A percentile compares a stretch with the other conserved stretches of the same genome.
These are phyloP conservation scores for Grapholita molesta DNA, from an alignment of 1,140 invertebrate species.

Conservation along the genomic window DNA sequence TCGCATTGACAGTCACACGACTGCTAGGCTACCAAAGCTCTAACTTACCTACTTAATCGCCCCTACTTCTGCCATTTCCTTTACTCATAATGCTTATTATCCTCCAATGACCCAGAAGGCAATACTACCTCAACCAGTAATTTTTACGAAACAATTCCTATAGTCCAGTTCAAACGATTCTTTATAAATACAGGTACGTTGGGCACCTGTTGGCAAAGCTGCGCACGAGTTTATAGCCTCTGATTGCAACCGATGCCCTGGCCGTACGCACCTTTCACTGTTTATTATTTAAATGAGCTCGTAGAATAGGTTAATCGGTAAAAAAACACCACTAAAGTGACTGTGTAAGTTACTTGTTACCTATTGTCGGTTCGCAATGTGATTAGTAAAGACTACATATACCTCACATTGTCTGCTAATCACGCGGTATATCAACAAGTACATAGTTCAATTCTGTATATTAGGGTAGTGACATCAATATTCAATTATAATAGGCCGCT, in stretches of 20 bases:
- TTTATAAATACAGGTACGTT: not conserved
- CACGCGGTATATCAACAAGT: too few species aligned
- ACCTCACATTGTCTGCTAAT: not conserved
- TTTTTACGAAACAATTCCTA: not conserved
- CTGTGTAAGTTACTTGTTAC: not conserved
- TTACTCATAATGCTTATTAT: not conserved
- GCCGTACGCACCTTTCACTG: constrained; percentile 14
- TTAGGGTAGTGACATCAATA: too few species aligned
- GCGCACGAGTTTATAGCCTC: constrained; percentile 1
- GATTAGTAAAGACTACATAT: not conserved
- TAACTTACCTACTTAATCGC: too few species aligned
- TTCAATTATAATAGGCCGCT: too few species aligned
- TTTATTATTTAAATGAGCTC: constrained; percentile 13
- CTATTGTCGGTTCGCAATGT: not conserved
- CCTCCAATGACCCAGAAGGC: not conserved
- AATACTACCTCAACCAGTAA: not conserved
- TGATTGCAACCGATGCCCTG: constrained; percentile 1
- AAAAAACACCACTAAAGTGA: not conserved
- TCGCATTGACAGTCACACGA: too few species aligned
- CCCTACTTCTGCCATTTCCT: too few species aligned
- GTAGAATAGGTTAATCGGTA: not conserved
- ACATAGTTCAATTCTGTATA: too few species aligned
- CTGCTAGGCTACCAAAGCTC: too few species aligned
- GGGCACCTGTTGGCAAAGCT: constrained; percentile 9
- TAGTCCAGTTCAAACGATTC: not conserved